Percentiles rank a stretch among this genome's conserved stretches.
Conservation (phyloP, 23 tunicate species). For the Ascidia mentula region DNA sequence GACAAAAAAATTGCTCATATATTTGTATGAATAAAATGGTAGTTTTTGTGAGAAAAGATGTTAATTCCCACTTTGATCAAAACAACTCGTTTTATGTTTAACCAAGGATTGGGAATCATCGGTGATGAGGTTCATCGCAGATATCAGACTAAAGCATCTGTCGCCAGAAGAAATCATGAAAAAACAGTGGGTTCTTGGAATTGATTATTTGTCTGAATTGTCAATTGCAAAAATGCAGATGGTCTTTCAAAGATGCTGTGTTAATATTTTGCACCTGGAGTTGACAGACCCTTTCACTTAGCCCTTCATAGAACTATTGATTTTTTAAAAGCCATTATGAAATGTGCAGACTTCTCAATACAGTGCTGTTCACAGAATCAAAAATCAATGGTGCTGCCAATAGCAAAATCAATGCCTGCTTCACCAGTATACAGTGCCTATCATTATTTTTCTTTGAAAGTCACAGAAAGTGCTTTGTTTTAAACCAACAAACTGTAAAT, state of each 20-base stretch:
- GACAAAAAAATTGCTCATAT: neutral
- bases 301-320: conserved; percentile 2
- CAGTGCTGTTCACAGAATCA: too few relatives aligned
- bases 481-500: too few relatives aligned
- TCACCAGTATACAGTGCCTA: too few relatives aligned
- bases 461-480: too few relatives aligned
- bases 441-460: too few relatives aligned
- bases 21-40: too few relatives aligned
- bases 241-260: neutral
- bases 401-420: too few relatives aligned
- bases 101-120: neutral
- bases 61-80: neutral
- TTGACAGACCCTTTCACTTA: neutral
- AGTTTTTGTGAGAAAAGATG: neutral
- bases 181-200: conserved; percentile 51
- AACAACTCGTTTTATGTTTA: neutral
- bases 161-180: conserved; percentile 33
- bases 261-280: neutral
- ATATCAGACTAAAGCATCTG: neutral
- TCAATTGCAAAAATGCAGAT: neutral
- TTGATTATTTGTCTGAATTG: neutral
- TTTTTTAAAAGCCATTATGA: neutral
- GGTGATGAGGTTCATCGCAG: neutral
- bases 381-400: too few relatives aligned
- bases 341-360: neutral